Conservation (phyloP, 1,140 invertebrate genomes). For the Episyrphus balteatus region DNA sequence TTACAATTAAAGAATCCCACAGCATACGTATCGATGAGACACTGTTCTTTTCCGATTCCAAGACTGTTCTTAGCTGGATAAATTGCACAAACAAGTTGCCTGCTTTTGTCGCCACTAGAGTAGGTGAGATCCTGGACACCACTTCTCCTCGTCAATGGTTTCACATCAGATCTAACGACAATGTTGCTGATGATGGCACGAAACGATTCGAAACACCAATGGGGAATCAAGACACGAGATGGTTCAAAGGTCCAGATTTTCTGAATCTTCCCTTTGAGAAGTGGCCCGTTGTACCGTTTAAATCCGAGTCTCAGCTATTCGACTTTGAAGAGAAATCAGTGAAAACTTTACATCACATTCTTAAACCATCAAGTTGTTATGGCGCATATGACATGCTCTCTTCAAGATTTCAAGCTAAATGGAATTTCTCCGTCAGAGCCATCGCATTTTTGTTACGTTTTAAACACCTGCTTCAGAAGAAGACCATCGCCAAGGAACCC, state of each 20-base stretch:
- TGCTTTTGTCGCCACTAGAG: conserved; percentile 19
- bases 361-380: not conserved
- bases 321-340: too few species aligned
- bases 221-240: not conserved
- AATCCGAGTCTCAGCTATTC: too few species aligned
- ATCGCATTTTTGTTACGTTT: not conserved
- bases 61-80: conserved; percentile 1
- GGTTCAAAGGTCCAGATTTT: not conserved
- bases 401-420: not conserved
- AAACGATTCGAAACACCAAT: not conserved
- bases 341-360: too few species aligned
- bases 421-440: not conserved
- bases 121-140: conserved; percentile 14
- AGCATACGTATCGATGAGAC: not conserved
- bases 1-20: not conserved
- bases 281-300: not conserved
- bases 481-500: not conserved
- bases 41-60: not conserved
- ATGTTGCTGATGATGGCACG: conserved; percentile 20
- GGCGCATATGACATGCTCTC: not conserved
- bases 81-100: not conserved
- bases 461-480: not conserved
- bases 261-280: not conserved
- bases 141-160: conserved; percentile 13
- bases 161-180: conserved; percentile 16